phyloP scores from a whole-genome alignment of 2,888 invertebrate species.

The Trissolcus brochymenae region DNA sequence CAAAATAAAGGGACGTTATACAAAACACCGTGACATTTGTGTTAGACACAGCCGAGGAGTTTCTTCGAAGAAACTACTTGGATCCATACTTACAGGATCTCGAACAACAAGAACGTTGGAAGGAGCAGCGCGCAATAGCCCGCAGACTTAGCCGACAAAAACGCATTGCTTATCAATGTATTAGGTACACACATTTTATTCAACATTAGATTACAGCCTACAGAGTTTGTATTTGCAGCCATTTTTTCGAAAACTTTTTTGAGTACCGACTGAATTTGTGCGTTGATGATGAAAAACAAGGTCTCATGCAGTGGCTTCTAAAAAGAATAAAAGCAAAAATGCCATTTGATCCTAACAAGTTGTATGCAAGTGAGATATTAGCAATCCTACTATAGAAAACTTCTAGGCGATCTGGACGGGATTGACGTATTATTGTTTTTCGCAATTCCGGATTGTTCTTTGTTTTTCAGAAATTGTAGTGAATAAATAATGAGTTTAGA shows the following conservation, averaged over 20 bases:
- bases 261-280: constrained; percentile 93
- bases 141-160: background rate
- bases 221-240: constrained; percentile 87
- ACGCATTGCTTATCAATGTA: too few relatives aligned
- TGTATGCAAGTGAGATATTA: constrained; percentile 96
- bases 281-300: constrained; percentile 91
- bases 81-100: constrained; percentile 36
- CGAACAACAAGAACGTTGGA: constrained; percentile 16
- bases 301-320: constrained; percentile 93
- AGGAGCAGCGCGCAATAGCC: constrained; percentile 18
- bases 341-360: constrained; percentile 95
- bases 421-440: constrained; percentile 96
- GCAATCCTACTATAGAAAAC: constrained; percentile 91
- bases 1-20: too few relatives aligned
- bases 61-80: constrained; percentile 27
- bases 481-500: too few relatives aligned
- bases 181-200: too few relatives aligned
- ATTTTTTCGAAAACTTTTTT: constrained; percentile 94
- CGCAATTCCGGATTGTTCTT: too few relatives aligned
- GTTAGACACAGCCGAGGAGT: constrained; percentile 17
- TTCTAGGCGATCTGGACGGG: constrained; percentile 94
- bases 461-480: too few relatives aligned
- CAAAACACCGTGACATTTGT: constrained; percentile 36
- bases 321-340: constrained; percentile 92
- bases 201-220: too few relatives aligned